Evolutionary conservation across 2,113 vertebrate species (phyloP), one percentile per base, ranked within the genome.

Genomic region (Grallaria varia): DNA sequence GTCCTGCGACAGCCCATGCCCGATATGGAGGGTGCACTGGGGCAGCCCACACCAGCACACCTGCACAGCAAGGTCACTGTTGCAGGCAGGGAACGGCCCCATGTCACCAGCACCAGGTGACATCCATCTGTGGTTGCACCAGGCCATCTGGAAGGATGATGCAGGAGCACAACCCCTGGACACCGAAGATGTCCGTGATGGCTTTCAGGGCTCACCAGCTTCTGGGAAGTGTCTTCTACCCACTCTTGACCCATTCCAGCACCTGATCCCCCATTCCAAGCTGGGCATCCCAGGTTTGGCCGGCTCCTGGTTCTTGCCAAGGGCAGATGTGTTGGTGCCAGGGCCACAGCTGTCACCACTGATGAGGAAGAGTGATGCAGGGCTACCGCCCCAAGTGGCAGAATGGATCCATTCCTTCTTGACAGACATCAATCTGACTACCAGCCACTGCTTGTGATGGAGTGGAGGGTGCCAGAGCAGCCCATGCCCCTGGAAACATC

Each of bases 101-200:
- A 4, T 0, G 12, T 14, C 89, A 75, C 35, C 76, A 77, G 47
- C 42, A 4, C 14, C 28, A 78, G 55, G 20, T 42, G 64, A 71
- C 0, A 4, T 25, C 53, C 19, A 9, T 5, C 1, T 0, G 0
- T 27, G 62, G 33, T 20, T n/a, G 30, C 40, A 44, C 23, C 35
- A 50, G 25, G 52, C 17, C 66, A 60, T 4, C 24, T 25, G 35
- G 28, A 79, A 73, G 45, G 66, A 82, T 0, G 0, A 4, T 9
- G 6, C 44, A 72, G 30, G 23, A 84, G 21, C 5, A 6, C 64
- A 82, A 27, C 2, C 31, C 8, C 20, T 35, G 27, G 28, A 39
- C 58, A 59, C 27, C 0, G 3, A 39, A 60, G 8, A 30, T 31
- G 52, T 42, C 52, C 30, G 8, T 6, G 27, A 84, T 11, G 44